These are phyloP conservation scores for Seriola rivoliana DNA, from an alignment of 2,113 vertebrate species.

Conservation along the genomic window DNA sequence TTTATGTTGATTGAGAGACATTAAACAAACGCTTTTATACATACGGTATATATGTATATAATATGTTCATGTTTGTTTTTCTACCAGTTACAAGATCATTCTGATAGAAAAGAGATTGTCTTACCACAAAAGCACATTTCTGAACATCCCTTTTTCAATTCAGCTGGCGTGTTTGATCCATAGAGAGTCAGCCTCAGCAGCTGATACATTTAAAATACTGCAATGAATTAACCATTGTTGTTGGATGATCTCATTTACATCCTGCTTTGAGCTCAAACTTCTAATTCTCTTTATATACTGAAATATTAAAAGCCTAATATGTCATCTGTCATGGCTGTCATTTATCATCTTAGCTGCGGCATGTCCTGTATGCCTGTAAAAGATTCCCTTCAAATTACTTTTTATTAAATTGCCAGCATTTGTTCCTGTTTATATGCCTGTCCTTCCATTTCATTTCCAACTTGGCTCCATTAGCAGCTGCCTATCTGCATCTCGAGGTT, in stretches of 20 bases:
- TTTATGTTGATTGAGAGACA: conserved; percentile 58
- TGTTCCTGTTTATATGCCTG: conserved; percentile 69
- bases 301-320: conserved; percentile 84
- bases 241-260: conserved; percentile 69
- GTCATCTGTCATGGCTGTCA: conserved; percentile 75
- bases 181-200: conserved; percentile 51
- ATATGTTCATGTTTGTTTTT: background rate
- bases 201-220: conserved; percentile 58
- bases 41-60: conserved; percentile 1
- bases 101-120: background rate
- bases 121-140: background rate
- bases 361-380: conserved; percentile 63
- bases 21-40: conserved; percentile 54
- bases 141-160: conserved; percentile 9
- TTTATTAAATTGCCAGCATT: conserved; percentile 74
- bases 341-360: conserved; percentile 71
- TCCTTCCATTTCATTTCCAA: conserved; percentile 58
- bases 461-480: conserved; percentile 70
- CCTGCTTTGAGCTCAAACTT: conserved; percentile 69
- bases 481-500: conserved; percentile 51
- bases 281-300: conserved; percentile 77
- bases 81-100: background rate
- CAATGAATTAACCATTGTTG: conserved; percentile 80
- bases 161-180: conserved; percentile 23
- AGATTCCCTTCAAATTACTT: conserved; percentile 67